phyloP scores from a whole-genome alignment of 2,113 vertebrate species.

The Vanacampus margaritifer region DNA sequence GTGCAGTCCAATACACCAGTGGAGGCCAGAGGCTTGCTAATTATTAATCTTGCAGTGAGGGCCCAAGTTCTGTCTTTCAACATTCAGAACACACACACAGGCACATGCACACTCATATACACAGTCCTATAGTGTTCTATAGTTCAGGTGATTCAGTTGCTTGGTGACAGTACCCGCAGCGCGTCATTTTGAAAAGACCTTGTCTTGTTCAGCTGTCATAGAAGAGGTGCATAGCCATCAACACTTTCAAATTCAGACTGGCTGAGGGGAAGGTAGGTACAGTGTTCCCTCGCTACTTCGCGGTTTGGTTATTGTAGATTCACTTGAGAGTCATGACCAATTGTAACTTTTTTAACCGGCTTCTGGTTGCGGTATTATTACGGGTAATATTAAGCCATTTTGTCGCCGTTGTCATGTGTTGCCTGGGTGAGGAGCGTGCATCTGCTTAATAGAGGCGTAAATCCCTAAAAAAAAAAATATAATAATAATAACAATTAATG shows the following conservation, averaged over 20 bases:
- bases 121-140: slow-evolving; percentile 38
- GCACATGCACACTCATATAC: slow-evolving; percentile 23
- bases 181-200: slow-evolving; percentile 52
- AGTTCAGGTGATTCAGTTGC: slow-evolving; percentile 53
- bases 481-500: too few relatives aligned
- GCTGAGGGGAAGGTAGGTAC: slow-evolving; percentile 46
- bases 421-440: too few relatives aligned
- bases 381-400: too few relatives aligned
- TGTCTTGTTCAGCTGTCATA: slow-evolving; percentile 50
- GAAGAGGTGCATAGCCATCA: slow-evolving; percentile 44
- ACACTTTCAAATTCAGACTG: slow-evolving; percentile 53
- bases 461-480: too few relatives aligned
- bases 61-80: slow-evolving; percentile 14
- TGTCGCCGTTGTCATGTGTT: too few relatives aligned
- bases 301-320: too few relatives aligned
- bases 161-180: slow-evolving; percentile 43
- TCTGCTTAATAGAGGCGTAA: too few relatives aligned
- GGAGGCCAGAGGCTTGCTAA: slow-evolving; percentile 72
- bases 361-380: too few relatives aligned
- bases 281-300: too few relatives aligned
- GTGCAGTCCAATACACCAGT: slow-evolving; percentile 48
- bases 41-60: slow-evolving; percentile 58
- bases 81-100: slow-evolving; percentile 21
- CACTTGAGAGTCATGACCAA: too few relatives aligned
- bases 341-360: too few relatives aligned